Base-by-base conservation (phyloP, 1,140 invertebrate species). In the Drosophila pallidifrons region DNA sequence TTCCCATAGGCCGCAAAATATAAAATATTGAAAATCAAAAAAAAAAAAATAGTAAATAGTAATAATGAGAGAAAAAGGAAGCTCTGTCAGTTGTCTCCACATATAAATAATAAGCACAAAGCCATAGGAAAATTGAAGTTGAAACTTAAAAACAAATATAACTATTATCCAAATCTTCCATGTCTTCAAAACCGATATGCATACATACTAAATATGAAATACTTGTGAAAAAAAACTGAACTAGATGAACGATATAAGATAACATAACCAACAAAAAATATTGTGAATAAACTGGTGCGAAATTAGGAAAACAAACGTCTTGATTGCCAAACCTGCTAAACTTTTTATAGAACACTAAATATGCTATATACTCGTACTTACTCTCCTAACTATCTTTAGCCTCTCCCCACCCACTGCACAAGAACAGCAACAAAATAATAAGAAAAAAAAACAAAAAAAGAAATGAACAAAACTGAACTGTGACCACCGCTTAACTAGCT, bases 401-500 rank as follows among this genome's bases (percentile, higher is more conserved):
- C 78, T 72, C 58, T 61, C 51, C 57, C 64, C 70, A 85, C 64
- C 80, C 77, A 58, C 51, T 77, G 83, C 66, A 81, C 83, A 70
- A 69, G 46, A 73, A 72, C 13, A 30, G 49, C 47, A 64, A 61
- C 15, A 57, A 46, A 32, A 67, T 3, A 46, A 13, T 20, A 57
- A 5, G 35, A 25, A 11, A 35, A 46, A 35, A 46, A 13, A 35
- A 47, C 10, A 46, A 25, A 11, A 35, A 46, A 57, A 55, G 25
- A 63, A 3, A 38, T 32, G 5, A 51, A 46, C 32, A 65, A 25
- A 61, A 54, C 25, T 54, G 28, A 59, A 85, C 81, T 81, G 82
- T 85, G 75, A 87, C 83, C 83, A 88, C 83, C 83, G 83, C 81
- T 83, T 73, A 77, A 49, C 38, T 58, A 73, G 61, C 35, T 66